These are phyloP conservation scores for Babyrousa celebensis DNA, from an alignment of 2,797 vertebrate species.

Conservation along the genomic window DNA sequence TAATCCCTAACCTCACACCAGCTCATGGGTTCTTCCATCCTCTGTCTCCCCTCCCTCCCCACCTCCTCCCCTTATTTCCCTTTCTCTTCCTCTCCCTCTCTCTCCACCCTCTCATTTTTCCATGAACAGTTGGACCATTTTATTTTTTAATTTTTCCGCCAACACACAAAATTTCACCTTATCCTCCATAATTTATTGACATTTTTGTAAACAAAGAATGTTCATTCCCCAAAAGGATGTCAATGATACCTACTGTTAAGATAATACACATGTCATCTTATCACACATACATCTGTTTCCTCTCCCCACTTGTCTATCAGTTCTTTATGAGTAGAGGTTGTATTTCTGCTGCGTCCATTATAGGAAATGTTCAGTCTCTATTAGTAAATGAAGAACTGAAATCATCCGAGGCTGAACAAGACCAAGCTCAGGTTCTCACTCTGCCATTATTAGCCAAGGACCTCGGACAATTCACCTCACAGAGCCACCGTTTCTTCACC, in stretches of 20 bases:
- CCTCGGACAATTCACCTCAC: not conserved
- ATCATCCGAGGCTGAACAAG: not conserved
- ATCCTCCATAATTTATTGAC: not conserved
- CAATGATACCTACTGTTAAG: not conserved
- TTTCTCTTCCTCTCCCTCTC: not conserved
- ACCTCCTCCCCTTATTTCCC: too few relatives aligned
- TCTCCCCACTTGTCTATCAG: not conserved
- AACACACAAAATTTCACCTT: not conserved
- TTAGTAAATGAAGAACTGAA: not conserved
- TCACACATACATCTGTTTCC: not conserved
- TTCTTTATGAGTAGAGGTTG: not conserved
- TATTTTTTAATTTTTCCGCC: not conserved
- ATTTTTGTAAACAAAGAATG: slow-evolving; percentile 31
- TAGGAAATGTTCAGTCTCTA: not conserved
- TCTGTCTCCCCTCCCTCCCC: not conserved
- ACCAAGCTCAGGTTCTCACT: not conserved
- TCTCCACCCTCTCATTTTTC: not conserved
- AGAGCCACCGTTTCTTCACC: not conserved
- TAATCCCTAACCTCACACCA: not conserved
- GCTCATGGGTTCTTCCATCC: too few relatives aligned
- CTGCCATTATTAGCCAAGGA: not conserved
- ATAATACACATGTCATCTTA: not conserved
- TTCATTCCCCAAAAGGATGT: not conserved
- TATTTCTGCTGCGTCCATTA: not conserved
- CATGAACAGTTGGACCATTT: not conserved